Evolutionary conservation across 2,797 vertebrate species (phyloP).

Genomic region (Alectoris magna): DNA sequence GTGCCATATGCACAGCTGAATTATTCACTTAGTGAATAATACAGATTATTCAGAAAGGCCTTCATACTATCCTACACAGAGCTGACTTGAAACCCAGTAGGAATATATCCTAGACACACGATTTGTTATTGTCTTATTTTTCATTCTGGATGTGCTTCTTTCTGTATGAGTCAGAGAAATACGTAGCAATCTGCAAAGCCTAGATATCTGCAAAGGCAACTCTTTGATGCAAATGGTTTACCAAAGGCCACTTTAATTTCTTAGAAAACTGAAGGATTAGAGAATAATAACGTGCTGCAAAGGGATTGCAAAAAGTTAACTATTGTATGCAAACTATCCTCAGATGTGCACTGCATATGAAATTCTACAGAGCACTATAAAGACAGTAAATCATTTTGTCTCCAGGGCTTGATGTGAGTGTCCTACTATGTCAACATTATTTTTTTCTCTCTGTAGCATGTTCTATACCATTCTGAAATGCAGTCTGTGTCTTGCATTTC

Average conservation of each 20-base stretch:
- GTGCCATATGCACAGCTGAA: background rate
- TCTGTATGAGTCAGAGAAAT: background rate
- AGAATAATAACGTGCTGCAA: background rate
- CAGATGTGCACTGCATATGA: background rate
- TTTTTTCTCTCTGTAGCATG: background rate
- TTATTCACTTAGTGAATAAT: background rate
- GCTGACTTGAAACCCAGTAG: background rate
- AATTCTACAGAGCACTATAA: background rate
- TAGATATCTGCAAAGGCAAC: background rate
- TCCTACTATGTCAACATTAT: background rate
- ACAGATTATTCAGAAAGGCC: background rate
- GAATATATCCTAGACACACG: background rate
- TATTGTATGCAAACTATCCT: background rate
- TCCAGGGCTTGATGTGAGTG: background rate
- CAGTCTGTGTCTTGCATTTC: background rate
- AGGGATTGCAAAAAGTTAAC: background rate
- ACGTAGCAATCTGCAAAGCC: background rate
- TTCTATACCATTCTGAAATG: background rate
- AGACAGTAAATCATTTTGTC: background rate
- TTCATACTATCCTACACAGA: background rate
- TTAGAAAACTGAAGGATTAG: conserved; percentile 2
- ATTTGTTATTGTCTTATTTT: background rate
- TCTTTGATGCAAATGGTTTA: background rate
- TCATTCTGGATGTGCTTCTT: background rate
- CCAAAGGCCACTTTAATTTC: background rate